Evolutionary conservation across 2,113 vertebrate species (phyloP).

Genomic region (Aspidoscelis tigris): DNA sequence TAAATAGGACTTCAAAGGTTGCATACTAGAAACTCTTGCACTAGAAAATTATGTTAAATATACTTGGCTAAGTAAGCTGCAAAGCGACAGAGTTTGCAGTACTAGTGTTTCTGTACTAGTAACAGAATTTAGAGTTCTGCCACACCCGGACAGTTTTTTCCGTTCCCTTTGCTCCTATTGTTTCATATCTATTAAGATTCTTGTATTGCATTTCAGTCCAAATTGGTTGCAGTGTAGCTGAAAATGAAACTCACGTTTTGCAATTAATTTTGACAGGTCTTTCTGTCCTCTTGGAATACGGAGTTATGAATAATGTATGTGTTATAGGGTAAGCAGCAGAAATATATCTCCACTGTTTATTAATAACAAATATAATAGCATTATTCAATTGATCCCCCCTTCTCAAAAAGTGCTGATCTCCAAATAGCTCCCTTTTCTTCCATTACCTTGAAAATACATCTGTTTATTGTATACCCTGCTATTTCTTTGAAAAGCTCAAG

Average conservation of each 20-base stretch:
- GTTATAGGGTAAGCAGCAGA: constrained; percentile 38
- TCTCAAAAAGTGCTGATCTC: constrained; percentile 20
- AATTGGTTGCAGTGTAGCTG: neutral
- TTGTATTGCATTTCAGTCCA: constrained; percentile 10
- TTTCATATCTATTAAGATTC: neutral
- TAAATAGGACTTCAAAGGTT: too few relatives aligned
- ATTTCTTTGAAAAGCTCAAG: neutral
- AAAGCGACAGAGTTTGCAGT: neutral
- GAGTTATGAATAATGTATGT: constrained; percentile 21
- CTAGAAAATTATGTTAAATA: constrained; percentile 33
- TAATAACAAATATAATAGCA: constrained; percentile 8
- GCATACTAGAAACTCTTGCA: too few relatives aligned
- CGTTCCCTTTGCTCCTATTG: neutral
- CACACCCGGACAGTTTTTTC: neutral
- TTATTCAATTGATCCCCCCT: constrained; percentile 29
- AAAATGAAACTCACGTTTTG: constrained; percentile 44
- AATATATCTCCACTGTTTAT: constrained; percentile 22
- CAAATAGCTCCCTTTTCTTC: constrained; percentile 4
- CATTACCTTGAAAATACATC: neutral
- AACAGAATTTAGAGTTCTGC: neutral
- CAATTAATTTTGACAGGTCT: constrained; percentile 9
- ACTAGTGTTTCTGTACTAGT: neutral
- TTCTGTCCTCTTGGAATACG: constrained; percentile 24
- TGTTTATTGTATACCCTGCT: neutral
- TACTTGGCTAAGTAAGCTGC: constrained; percentile 14